These are phyloP conservation scores for Mimumesa dahlbomi DNA, from an alignment of 2,888 invertebrate genomes.

Conservation along the genomic window DNA sequence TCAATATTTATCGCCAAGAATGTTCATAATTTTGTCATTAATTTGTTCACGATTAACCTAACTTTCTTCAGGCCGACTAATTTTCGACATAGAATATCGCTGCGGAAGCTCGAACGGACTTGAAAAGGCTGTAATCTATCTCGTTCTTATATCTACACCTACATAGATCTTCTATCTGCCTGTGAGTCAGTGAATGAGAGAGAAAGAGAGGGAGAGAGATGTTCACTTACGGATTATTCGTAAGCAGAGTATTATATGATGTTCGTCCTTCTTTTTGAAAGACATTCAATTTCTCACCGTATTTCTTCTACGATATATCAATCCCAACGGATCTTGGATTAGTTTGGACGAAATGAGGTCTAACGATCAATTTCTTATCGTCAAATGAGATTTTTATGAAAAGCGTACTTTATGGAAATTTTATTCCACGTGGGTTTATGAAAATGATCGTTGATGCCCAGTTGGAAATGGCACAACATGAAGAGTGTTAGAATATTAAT, in stretches of 20 bases:
- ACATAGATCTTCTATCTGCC: neutral
- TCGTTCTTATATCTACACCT: neutral
- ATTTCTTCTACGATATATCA: constrained; percentile 9
- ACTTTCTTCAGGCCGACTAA: neutral
- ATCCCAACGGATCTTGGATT: constrained; percentile 22
- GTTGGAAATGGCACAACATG: no score
- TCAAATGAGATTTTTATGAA: no score
- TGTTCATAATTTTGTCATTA: no score
- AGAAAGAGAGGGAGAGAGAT: constrained; percentile 4
- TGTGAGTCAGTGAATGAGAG: neutral
- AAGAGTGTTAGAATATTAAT: no score
- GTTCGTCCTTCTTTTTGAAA: constrained; percentile 7
- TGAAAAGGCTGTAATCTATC: constrained; percentile 20
- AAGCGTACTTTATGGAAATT: no score
- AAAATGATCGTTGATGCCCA: no score
- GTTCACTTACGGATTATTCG: constrained; percentile 25
- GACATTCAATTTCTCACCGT: constrained; percentile 2
- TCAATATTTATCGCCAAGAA: no score
- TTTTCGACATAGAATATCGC: neutral
- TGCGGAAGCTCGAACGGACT: neutral
- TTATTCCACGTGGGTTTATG: no score
- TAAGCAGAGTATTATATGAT: constrained; percentile 21
- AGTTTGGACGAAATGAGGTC: no score
- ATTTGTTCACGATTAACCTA: neutral
- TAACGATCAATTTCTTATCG: no score